Percentiles rank a stretch among this genome's conserved stretches.
phyloP scores from a whole-genome alignment of 2,888 invertebrate species.

The Agrochola lota region DNA sequence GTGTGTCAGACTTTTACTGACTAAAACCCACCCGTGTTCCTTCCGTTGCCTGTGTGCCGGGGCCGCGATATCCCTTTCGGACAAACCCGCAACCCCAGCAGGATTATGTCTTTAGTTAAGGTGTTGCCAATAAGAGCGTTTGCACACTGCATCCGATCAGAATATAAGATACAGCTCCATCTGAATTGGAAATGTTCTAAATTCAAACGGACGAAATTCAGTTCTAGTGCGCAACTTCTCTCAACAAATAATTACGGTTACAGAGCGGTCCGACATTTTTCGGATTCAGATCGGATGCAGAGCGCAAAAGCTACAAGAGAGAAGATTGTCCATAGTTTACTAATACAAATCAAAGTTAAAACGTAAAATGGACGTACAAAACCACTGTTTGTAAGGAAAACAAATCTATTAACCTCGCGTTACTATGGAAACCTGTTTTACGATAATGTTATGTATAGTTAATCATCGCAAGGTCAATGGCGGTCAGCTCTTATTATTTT shows the following conservation, averaged over 20 bases:
- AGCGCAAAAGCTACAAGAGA: background rate
- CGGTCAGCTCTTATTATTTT: slow-evolving; percentile 7
- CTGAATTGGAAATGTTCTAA: background rate
- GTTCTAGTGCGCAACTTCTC: background rate
- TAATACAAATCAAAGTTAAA: background rate
- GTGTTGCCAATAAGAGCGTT: background rate
- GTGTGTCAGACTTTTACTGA: no score
- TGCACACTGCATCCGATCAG: background rate
- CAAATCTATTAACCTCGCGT: slow-evolving; percentile 23
- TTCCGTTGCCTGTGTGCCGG: no score
- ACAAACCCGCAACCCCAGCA: no score
- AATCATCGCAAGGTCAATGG: slow-evolving; percentile 25
- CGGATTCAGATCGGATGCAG: background rate
- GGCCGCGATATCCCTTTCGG: no score
- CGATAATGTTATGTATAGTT: slow-evolving; percentile 30
- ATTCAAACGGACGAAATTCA: background rate
- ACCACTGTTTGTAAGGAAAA: slow-evolving; percentile 38
- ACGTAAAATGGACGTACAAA: slow-evolving; percentile 11
- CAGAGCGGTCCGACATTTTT: background rate
- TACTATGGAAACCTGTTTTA: slow-evolving; percentile 35
- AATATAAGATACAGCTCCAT: background rate
- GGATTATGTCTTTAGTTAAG: no score
- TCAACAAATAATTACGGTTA: background rate
- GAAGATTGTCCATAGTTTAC: background rate
- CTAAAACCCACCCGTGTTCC: no score